Conservation (phyloP, 2,888 invertebrate species). For the Gisinianus flammeolus region DNA sequence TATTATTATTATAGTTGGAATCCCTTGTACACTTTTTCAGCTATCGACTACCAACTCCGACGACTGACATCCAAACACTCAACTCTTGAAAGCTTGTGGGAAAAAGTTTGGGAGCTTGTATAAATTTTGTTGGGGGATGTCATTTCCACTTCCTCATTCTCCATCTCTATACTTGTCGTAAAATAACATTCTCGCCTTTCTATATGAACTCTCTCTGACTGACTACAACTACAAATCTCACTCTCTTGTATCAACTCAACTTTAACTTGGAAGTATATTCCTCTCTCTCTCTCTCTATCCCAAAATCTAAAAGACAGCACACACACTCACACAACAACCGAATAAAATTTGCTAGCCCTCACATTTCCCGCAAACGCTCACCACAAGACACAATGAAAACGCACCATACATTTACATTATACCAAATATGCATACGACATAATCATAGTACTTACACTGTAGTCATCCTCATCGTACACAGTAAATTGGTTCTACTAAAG, state of each 20-base stretch:
- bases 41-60: too few species aligned
- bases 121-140: conserved; percentile 1
- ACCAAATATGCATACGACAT: neutral
- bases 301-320: neutral
- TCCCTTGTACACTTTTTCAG: neutral
- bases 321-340: neutral
- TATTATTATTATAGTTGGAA: neutral
- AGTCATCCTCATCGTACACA: neutral
- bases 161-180: neutral
- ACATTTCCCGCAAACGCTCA: neutral
- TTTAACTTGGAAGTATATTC: neutral
- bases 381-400: neutral
- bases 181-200: conserved; percentile 10
- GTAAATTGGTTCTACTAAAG: neutral
- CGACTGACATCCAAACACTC: neutral
- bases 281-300: neutral
- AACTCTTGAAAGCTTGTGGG: neutral
- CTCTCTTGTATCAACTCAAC: neutral
- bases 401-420: neutral
- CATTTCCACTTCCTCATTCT: conserved; percentile 7
- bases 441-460: too few species aligned
- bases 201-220: neutral
- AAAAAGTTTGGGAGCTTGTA: neutral
- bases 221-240: neutral
- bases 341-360: conserved; percentile 11